Percentiles rank a stretch among this genome's conserved stretches.
Conservation (phyloP, 2,888 invertebrate genomes). For the Perithous albicinctus region DNA sequence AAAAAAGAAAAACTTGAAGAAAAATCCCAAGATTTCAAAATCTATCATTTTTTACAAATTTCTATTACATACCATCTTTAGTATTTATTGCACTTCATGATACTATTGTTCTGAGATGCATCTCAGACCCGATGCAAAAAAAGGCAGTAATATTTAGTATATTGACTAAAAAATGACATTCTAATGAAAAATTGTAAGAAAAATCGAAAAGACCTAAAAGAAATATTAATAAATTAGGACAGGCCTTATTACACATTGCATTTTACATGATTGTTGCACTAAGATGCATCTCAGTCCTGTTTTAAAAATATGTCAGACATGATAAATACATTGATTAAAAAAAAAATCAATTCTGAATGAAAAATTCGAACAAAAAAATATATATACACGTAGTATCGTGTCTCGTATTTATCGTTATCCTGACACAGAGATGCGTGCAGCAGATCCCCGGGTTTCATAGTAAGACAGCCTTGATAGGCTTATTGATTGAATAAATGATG, state of each 20-base stretch:
- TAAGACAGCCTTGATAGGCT: constrained; percentile 63
- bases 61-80: too few species aligned
- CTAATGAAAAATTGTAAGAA: too few species aligned
- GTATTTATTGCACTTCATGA: too few species aligned
- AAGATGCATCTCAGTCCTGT: background rate
- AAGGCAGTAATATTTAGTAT: too few species aligned
- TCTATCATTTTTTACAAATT: background rate
- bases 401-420: background rate
- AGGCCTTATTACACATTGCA: too few species aligned
- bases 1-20: background rate
- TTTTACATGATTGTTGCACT: background rate
- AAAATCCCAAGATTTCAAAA: background rate
- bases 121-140: too few species aligned
- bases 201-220: too few species aligned
- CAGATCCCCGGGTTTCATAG: background rate
- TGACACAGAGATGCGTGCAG: background rate
- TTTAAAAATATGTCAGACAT: background rate
- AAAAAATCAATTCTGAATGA: background rate
- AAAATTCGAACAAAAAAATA: background rate
- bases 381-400: background rate
- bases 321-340: background rate
- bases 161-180: too few species aligned
- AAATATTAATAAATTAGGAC: too few species aligned
- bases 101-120: too few species aligned
- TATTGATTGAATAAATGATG: constrained; percentile 72